phyloP scores from a whole-genome alignment of 2,113 vertebrate species.

The Hystrix cristata region DNA sequence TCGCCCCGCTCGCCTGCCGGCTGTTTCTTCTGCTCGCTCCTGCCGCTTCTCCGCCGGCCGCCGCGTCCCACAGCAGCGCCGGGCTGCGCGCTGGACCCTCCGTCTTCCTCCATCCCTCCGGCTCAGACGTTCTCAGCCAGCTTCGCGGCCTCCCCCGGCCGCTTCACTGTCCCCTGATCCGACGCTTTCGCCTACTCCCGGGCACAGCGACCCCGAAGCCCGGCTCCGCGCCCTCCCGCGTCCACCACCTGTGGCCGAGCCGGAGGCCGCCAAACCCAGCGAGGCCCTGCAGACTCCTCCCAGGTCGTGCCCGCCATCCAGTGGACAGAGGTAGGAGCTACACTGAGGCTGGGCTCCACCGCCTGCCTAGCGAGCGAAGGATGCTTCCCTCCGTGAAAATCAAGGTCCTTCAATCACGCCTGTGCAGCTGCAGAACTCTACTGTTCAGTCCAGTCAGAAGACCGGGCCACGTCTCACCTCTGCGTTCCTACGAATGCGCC shows the following conservation, averaged over 20 bases:
- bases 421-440: not conserved
- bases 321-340: not conserved
- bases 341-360: not conserved
- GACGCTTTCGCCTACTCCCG: not conserved
- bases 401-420: not conserved
- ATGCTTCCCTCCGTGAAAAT: not conserved
- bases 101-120: not conserved
- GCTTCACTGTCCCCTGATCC: not conserved
- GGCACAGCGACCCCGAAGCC: too few relatives aligned
- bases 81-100: too few relatives aligned
- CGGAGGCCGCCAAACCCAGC: not conserved
- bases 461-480: not conserved
- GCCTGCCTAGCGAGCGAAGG: not conserved
- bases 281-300: not conserved
- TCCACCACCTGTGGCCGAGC: not conserved
- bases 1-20: too few relatives aligned
- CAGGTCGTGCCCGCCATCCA: conserved; percentile 66
- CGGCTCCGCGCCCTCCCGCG: not conserved
- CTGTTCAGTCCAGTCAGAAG: not conserved
- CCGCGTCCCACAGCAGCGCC: too few relatives aligned
- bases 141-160: not conserved
- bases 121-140: not conserved
- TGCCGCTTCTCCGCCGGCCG: too few relatives aligned
- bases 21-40: too few relatives aligned
- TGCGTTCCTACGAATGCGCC: not conserved